These are phyloP conservation scores for Listrodromus nycthemerus DNA, from an alignment of 2,888 invertebrate genomes.

Conservation along the genomic window DNA sequence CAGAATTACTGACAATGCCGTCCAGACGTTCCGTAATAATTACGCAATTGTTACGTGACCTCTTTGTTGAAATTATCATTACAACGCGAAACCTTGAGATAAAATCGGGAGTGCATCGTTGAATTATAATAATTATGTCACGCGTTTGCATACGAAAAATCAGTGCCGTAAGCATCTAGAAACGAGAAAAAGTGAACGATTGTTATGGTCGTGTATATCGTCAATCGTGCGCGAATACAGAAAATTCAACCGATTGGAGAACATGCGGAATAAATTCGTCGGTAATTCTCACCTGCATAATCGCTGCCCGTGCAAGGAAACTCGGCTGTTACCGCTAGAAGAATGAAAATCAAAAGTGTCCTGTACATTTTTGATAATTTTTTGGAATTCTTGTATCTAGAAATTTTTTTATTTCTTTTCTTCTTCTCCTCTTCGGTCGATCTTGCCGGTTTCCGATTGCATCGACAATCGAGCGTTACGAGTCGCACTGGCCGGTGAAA, in stretches of 20 bases:
- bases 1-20: constrained; percentile 33
- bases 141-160: constrained; percentile 1
- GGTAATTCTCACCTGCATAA: constrained; percentile 50
- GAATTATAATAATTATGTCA: constrained; percentile 9
- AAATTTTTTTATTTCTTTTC: constrained; percentile 1
- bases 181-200: background rate
- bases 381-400: background rate
- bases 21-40: constrained; percentile 51
- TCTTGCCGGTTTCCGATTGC: constrained; percentile 10
- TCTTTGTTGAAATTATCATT: constrained; percentile 35
- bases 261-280: background rate
- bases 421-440: background rate
- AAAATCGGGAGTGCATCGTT: constrained; percentile 28
- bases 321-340: constrained; percentile 31
- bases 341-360: constrained; percentile 28
- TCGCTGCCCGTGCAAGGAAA: constrained; percentile 32
- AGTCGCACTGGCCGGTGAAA: background rate
- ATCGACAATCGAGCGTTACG: background rate
- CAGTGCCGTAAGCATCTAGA: background rate
- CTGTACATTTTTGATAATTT: constrained; percentile 40
- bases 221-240: background rate
- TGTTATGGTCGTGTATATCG: background rate
- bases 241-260: background rate
- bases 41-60: constrained; percentile 49
- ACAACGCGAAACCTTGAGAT: constrained; percentile 57